These are phyloP conservation scores for Lycaon pictus DNA, from an alignment of 2,113 vertebrate genomes.

Conservation along the genomic window DNA sequence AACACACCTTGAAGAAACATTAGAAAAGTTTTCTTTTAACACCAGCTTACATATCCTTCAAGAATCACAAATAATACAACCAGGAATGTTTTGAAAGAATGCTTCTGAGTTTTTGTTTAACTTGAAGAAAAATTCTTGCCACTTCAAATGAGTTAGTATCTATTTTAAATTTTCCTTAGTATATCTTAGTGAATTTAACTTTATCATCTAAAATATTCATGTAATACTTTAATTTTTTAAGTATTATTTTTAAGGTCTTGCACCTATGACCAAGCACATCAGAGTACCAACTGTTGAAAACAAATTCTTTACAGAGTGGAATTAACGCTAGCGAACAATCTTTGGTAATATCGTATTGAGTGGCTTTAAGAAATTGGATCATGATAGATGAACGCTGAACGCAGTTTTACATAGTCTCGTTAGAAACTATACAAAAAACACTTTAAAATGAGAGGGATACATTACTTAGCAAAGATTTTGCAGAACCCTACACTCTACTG, in stretches of 20 bases:
- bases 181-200: constrained; percentile 40
- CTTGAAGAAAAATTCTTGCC: background rate
- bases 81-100: constrained; percentile 16
- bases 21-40: constrained; percentile 3
- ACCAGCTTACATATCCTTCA: constrained; percentile 25
- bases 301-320: constrained; percentile 29
- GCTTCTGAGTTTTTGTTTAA: background rate
- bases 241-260: constrained; percentile 28
- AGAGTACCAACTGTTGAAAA: background rate
- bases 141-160: constrained; percentile 3
- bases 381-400: background rate
- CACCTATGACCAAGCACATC: background rate
- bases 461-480: background rate
- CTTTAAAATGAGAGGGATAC: background rate
- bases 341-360: constrained; percentile 10
- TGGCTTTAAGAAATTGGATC: constrained; percentile 37
- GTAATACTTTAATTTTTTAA: background rate
- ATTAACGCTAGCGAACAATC: background rate
- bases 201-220: constrained; percentile 12
- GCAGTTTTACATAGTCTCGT: constrained; percentile 58
- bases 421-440: background rate
- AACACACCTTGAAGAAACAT: constrained; percentile 25
- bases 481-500: background rate
- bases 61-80: background rate
- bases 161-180: constrained; percentile 7